Evolutionary conservation across 2,113 vertebrate genomes (phyloP).

Genomic region (Panthera uncia): DNA sequence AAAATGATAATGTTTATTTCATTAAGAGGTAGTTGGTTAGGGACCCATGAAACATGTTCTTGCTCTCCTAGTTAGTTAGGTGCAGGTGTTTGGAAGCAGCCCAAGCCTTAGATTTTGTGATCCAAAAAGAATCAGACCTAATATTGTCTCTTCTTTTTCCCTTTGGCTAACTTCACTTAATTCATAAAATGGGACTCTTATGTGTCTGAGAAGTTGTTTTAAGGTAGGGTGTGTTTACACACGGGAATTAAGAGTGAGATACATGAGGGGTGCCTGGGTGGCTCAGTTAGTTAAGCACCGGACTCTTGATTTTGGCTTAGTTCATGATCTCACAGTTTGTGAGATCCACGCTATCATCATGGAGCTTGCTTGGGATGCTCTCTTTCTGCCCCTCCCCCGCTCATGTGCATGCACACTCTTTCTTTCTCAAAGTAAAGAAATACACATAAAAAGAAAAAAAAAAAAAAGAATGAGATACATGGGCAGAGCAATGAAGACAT

Average conservation of each 20-base stretch:
- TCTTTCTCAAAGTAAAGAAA: no score
- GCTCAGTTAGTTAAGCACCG: no score
- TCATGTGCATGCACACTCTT: no score
- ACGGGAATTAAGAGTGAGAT: background rate
- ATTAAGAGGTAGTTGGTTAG: background rate
- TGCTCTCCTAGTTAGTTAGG: slow-evolving; percentile 8
- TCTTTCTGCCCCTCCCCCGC: no score
- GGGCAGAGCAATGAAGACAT: background rate
- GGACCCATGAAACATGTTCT: background rate
- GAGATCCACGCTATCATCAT: no score
- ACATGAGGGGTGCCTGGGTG: background rate
- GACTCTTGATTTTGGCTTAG: no score
- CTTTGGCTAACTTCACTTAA: slow-evolving; percentile 64
- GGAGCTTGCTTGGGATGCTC: no score
- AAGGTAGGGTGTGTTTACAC: background rate
- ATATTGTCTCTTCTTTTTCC: background rate
- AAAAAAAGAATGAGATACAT: background rate
- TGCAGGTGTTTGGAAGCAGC: slow-evolving; percentile 71
- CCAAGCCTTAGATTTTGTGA: slow-evolving; percentile 40
- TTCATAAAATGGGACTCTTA: slow-evolving; percentile 4
- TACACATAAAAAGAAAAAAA: no score
- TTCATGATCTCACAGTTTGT: no score
- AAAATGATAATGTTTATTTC: background rate
- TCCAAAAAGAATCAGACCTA: slow-evolving; percentile 36
- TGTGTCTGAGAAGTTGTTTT: slow-evolving; percentile 27